These are phyloP conservation scores for Drosophila yooni DNA, from an alignment of 2,888 invertebrate genomes.

Conservation along the genomic window DNA sequence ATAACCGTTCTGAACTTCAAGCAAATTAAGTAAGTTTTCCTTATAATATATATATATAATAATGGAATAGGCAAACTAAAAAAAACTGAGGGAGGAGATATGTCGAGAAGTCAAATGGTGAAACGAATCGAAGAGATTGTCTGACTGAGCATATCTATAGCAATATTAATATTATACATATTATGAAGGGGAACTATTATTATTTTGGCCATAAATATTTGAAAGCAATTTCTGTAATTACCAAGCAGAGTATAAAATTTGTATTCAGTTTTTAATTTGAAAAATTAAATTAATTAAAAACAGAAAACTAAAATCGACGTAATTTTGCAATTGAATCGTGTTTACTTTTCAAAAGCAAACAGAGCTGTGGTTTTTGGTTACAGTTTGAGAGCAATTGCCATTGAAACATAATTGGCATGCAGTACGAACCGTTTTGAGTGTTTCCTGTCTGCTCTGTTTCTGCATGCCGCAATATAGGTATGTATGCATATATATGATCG, in stretches of 20 bases:
- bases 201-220: not conserved
- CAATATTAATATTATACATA: not conserved
- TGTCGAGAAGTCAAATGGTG: not conserved
- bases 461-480: not conserved
- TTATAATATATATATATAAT: not conserved
- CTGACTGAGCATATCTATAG: not conserved
- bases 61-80: not conserved
- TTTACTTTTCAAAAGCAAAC: conserved; percentile 8
- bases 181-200: not conserved
- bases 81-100: not conserved
- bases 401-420: conserved; percentile 37
- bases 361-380: not conserved
- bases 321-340: not conserved
- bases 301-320: not conserved
- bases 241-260: not conserved
- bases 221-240: not conserved
- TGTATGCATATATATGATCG: conserved; percentile 6
- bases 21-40: not conserved
- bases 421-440: conserved; percentile 13
- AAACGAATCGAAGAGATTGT: not conserved
- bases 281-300: not conserved
- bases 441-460: conserved; percentile 33
- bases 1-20: not conserved
- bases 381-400: conserved; percentile 33
- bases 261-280: not conserved